Evolutionary conservation across 2,113 vertebrate species (phyloP).

Genomic region (Nerophis ophidion): DNA sequence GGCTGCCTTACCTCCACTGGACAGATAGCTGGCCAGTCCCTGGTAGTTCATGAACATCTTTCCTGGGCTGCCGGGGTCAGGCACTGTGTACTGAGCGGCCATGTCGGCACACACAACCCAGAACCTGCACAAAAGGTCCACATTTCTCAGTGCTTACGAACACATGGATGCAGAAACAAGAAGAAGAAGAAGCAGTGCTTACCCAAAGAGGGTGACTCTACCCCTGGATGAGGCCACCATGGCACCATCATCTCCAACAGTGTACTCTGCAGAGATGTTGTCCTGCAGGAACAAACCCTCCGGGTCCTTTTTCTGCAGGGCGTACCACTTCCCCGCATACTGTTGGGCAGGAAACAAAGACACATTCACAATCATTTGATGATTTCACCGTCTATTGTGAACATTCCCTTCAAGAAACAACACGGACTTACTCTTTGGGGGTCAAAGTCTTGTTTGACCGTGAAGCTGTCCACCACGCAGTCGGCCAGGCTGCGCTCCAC

Average conservation of each 20-base stretch:
- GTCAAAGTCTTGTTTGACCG: constrained; percentile 81
- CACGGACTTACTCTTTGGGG: constrained; percentile 71
- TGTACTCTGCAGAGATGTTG: constrained; percentile 87
- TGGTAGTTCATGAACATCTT: constrained; percentile 96
- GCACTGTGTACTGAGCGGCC: constrained; percentile 70
- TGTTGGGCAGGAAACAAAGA: constrained; percentile 29
- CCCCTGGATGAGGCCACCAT: constrained; percentile 83
- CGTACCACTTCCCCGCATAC: constrained; percentile 87
- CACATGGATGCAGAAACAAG: not conserved
- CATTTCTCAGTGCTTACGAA: not conserved
- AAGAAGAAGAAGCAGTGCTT: not conserved
- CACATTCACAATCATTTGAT: not conserved
- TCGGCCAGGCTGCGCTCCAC: constrained; percentile 71
- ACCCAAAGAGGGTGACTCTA: constrained; percentile 86
- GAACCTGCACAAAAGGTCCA: constrained; percentile 54
- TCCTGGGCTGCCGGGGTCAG: constrained; percentile 77
- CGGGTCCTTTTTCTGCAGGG: constrained; percentile 83
- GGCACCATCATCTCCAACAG: constrained; percentile 76
- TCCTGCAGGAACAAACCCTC: constrained; percentile 88
- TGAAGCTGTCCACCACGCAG: constrained; percentile 80
- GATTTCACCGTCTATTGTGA: not conserved
- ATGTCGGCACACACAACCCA: constrained; percentile 94
- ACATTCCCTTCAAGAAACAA: not conserved
- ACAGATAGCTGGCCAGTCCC: constrained; percentile 88
- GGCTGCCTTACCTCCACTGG: constrained; percentile 57